Evolutionary conservation across 2,888 invertebrate genomes (phyloP).

Genomic region (Plagodis dolabraria): DNA sequence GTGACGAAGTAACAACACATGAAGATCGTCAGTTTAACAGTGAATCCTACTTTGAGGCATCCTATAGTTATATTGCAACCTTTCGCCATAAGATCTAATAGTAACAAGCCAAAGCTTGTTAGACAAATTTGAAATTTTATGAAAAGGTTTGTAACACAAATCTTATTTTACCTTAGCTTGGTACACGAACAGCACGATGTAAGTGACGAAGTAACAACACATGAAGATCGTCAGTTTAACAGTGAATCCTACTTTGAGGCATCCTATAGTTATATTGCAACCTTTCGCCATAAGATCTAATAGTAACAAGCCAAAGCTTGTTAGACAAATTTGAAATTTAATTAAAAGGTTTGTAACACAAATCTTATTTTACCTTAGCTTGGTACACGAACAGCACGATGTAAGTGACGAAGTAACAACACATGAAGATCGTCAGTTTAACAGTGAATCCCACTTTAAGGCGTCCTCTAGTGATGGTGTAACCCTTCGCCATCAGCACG

Average conservation of each 20-base stretch:
- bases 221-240: not conserved
- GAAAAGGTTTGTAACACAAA: too few species aligned
- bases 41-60: not conserved
- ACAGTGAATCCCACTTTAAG: constrained; percentile 89
- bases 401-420: constrained; percentile 89
- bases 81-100: too few species aligned
- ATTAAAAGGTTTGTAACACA: too few species aligned
- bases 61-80: not conserved
- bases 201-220: not conserved
- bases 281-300: too few species aligned
- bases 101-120: not conserved
- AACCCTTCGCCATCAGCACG: constrained; percentile 94
- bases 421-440: constrained; percentile 92
- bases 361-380: constrained; percentile 85
- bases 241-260: not conserved
- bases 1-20: not conserved
- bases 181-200: not conserved
- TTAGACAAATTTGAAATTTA: too few species aligned
- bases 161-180: constrained; percentile 63
- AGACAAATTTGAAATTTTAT: too few species aligned
- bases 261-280: not conserved
- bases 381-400: constrained; percentile 92
- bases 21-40: not conserved
- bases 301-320: not conserved
- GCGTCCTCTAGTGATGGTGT: constrained; percentile 94